Evolutionary conservation across 92 coral and sea anemone genomes (phyloP), one percentile per base, ranked within the genome.

Genomic region (Zoanthus sansibaricus): DNA sequence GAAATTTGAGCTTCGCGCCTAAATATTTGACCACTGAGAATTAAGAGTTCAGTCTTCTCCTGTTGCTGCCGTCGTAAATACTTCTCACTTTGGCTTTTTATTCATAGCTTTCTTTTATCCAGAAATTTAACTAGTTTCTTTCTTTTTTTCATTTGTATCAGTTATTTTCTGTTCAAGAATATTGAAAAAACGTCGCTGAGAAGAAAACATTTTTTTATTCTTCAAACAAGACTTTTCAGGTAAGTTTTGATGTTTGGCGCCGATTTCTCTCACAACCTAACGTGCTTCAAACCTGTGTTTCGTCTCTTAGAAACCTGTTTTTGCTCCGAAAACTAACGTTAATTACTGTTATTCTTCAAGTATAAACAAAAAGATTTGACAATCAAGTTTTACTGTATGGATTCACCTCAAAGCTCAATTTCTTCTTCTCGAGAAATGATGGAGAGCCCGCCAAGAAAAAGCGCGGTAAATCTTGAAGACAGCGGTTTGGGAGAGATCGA

Each of bases 391-490:
- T 6, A 4, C 25, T 20, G 61, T 13, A 71, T 83, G 77, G 68
- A 42, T 83, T 83, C 79, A 0, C 51, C 46, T 32, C 87, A 59
- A 55, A 52, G 78, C 68, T 71, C 72, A 42, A 42, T 83, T 59
- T 80, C 78, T 49, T 71, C 87, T 10, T 71, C 87, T n/a, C 58
- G 52, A 54, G 87, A 74, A 76, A 79, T 54, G 49, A 72, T 61
- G 64, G 94, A 88, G 71, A 88, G 82, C 91, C 94, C 94, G 87
- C 91, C 86, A 83, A 55, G 42, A 8, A 59, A 71, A 71, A 55
- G 70, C 86, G 86, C 88, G 87, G 83, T 71, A 71, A 91, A 91
- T 75, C 91, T 91, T 0, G 94, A 91, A 91, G 94, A 91, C 91
- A 91, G 94, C 45, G 94, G 94, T 33, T 84, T 87, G 56, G 87